A percentile compares a stretch with the other conserved stretches of the same genome.
Evolutionary conservation across 2,113 vertebrate species (phyloP).

Genomic region (Platysteira castanea): DNA sequence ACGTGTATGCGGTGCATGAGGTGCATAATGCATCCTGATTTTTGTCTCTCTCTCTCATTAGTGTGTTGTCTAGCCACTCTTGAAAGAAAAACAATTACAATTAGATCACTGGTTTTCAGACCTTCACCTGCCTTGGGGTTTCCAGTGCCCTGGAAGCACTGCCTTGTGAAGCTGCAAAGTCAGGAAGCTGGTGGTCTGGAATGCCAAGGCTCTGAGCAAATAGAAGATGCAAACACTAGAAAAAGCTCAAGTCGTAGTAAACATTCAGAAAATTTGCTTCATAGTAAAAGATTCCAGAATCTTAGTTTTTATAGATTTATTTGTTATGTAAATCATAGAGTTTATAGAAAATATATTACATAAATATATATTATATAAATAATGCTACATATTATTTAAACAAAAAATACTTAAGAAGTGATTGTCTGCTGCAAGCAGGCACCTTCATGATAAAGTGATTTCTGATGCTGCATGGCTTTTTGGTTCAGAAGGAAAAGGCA

Average conservation of each 20-base stretch:
- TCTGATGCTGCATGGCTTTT: not conserved
- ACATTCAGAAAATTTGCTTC: not conserved
- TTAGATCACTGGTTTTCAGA: not conserved
- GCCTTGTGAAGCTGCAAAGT: not conserved
- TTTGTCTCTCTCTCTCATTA: not conserved
- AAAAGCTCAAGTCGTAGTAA: not conserved
- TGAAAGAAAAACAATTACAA: not conserved
- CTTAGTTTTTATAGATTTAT: not conserved
- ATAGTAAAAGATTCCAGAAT: not conserved
- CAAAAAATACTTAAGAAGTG: not conserved
- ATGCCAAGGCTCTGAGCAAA: not conserved
- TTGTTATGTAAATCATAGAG: not conserved
- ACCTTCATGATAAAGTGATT: not conserved
- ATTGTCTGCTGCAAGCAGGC: not conserved
- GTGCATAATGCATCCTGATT: not conserved
- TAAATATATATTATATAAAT: not conserved
- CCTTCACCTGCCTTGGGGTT: not conserved
- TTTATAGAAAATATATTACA: not conserved
- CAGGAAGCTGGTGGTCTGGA: not conserved
- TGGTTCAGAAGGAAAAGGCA: not conserved
- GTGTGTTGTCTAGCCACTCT: not conserved
- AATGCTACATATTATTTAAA: not conserved
- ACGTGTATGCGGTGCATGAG: not conserved
- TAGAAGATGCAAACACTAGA: not conserved
- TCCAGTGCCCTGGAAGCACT: not conserved